These are phyloP conservation scores for Craterocephalus amniculus DNA, from an alignment of 2,797 vertebrate genomes.

Conservation along the genomic window DNA sequence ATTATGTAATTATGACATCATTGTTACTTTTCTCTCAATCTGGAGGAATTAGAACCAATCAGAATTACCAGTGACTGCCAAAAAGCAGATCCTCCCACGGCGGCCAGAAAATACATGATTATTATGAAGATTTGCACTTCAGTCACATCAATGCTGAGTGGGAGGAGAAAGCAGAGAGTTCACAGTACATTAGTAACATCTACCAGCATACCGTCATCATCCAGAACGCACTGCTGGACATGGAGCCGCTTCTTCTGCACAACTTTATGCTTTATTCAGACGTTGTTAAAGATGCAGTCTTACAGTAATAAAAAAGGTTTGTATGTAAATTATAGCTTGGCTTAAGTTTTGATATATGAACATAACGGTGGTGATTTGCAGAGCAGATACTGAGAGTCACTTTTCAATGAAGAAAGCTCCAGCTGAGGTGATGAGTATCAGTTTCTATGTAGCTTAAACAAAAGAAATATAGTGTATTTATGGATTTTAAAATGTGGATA, in stretches of 20 bases:
- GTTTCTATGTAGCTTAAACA: no score
- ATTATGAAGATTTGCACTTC: slow-evolving; percentile 99
- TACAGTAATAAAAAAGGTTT: neutral
- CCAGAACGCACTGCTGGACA: slow-evolving; percentile 32
- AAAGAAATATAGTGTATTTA: no score
- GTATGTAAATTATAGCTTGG: neutral
- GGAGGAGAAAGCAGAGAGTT: slow-evolving; percentile 82
- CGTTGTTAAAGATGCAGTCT: neutral
- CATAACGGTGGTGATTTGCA: no score
- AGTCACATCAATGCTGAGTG: slow-evolving; percentile 99
- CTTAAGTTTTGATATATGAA: neutral
- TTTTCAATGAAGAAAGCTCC: no score
- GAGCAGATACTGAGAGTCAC: no score
- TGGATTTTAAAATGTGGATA: no score
- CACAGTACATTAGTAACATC: slow-evolving; percentile 78
- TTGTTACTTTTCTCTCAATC: slow-evolving; percentile 32
- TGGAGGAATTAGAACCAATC: slow-evolving; percentile 69
- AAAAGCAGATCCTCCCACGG: slow-evolving; percentile 96
- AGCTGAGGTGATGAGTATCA: no score
- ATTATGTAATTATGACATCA: slow-evolving; percentile 23
- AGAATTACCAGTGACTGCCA: slow-evolving; percentile 97
- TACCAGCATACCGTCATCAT: slow-evolving; percentile 72
- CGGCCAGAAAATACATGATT: slow-evolving; percentile 97
- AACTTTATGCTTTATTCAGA: neutral
- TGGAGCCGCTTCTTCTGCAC: neutral